Base-by-base conservation (phyloP, 2,113 vertebrate genomes). In the Hyperopisus bebe region DNA sequence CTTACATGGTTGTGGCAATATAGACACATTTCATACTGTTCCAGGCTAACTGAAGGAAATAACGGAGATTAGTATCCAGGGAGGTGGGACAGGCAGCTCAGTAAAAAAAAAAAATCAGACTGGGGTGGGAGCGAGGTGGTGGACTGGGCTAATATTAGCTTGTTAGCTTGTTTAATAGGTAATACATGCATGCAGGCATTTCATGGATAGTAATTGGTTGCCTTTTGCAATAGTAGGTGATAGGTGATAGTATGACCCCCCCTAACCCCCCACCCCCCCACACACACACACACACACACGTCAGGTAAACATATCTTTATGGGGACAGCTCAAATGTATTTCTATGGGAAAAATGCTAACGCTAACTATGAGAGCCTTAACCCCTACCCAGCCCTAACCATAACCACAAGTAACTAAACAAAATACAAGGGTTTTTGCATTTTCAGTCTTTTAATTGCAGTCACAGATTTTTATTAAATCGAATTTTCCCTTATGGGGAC, bases 11-110 rank as follows among this genome's bases (percentile, higher is more conserved):
- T 87, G 90, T 77, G 90, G 92, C 90, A 92, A 91, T 92, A 88
- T 92, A 91, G 92, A 88, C 90, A 90, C 90, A 90, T 94, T 88
- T 87, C 35, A 88, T 58, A 90, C 88, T 48, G 9, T 39, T 85
- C 24, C 82, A 46, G 46, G 46, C 82, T 48, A 70, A 70, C 10
- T 27, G 62, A 70, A 31, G 62, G 27, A 70, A 31, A 31, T 31
- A 70, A 70, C 0, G 3, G n/a, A 27, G 9, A 11, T 70, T 9
- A 24, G 24, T n/a, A 55, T 55, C 53, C 19, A 9, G 21, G 55
- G 62, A 13, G 62, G 27, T 31, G 62, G 3, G 62, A 27, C 1
- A 3, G 24, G n/a, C 24, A 66, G 21, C 24, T n/a, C 58, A 62
- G 58, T 21, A 53, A 55, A 19, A 17, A 13, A 51, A 15, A 13